Evolutionary conservation across 2,113 vertebrate species (phyloP), one percentile per base, ranked within the genome.

Genomic region (Erpornis zantholeuca): DNA sequence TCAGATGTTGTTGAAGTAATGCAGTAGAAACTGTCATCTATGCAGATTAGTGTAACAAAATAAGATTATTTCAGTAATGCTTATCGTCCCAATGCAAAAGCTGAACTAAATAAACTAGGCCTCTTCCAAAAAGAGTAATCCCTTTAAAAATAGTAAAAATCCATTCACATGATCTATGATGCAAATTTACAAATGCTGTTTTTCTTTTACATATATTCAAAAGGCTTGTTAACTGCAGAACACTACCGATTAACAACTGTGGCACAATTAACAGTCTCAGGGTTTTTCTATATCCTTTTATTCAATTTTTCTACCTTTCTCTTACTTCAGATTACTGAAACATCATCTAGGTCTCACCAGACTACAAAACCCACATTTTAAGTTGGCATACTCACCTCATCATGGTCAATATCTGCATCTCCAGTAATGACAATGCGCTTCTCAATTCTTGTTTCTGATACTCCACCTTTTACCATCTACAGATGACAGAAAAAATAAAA

Each of bases 371-470:
- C 0, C 50, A 60, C 15, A 24, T 1, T 35, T 16, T 79, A 65
- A 44, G 13, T 16, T 75, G 56, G 27, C 35, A 47, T 15, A 97
- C 97, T 98, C 94, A 99, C 99, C 99, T 99, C 98, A 89, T 99
- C 99, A 22, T 99, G 99, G 97, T 99, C 99, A 91, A 99, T 99
- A 97, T 99, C 99, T 28, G 98, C 98, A 98, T 99, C 99, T 68
- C 99, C 99, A 11, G 99, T 99, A 89, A 99, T 99, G 91, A 99
- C 99, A 80, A 99, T 99, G 80, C 99, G 99, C 82, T 99, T 99
- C 96, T 99, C 99, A 95, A 99, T 99, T 98, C 99, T 99, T 23
- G 99, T 99, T 98, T 99, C 99, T 23, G 99, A 99, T 54, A 99
- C 98, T 33, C 99, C 99, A 57, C 99, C 99, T 98, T 99, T 99